Conservation (phyloP, 2,113 vertebrate genomes). For the mouse (Mus musculus) region GRCm39 chr2:71274001-71274500, state of each 20-base stretch:
- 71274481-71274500: neutral
- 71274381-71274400: neutral
- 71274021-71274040: neutral
- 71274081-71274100: neutral
- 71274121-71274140: too few species aligned
- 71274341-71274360: neutral
- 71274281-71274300: neutral
- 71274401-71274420: neutral
- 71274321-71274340: neutral
- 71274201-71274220: neutral
- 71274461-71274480: neutral
- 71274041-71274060: neutral
- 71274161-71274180: too few species aligned
- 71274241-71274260: neutral
- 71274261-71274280: neutral
- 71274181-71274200: too few species aligned
- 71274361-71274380: neutral
- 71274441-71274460: neutral
- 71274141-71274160: too few species aligned
- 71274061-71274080: neutral
- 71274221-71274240: neutral
- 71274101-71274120: too few species aligned
- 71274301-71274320: neutral
- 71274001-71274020: neutral
- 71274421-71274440: neutral